Percentiles rank a stretch among this genome's conserved stretches.
phyloP scores from a whole-genome alignment of 2,113 vertebrate species.

The Centropus bengalensis region DNA sequence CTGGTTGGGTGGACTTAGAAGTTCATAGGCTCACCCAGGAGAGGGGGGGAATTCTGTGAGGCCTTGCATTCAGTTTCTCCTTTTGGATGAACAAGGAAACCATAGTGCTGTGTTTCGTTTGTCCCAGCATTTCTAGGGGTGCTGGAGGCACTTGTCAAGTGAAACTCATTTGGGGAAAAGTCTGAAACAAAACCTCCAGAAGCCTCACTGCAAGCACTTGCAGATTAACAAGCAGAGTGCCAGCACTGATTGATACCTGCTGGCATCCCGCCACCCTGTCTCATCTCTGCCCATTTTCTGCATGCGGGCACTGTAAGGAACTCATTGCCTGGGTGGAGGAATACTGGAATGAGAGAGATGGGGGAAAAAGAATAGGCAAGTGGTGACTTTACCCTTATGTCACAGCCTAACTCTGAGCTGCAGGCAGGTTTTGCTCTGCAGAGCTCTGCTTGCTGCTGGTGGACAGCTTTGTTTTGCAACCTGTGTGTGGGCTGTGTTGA shows the following conservation, averaged over 20 bases:
- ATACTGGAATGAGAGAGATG: not conserved
- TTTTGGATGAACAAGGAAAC: not conserved
- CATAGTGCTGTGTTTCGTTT: rapidly evolving
- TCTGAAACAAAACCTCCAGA: not conserved
- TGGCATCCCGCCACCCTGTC: not conserved
- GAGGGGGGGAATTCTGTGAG: not conserved
- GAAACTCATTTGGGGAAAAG: not conserved
- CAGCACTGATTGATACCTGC: conserved; percentile 18
- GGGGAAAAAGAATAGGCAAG: not conserved
- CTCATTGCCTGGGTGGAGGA: not conserved
- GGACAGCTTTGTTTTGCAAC: conserved; percentile 46
- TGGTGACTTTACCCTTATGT: not conserved
- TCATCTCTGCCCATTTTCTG: conserved; percentile 1
- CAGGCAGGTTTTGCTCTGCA: not conserved
- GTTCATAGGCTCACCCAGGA: not conserved
- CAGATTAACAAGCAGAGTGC: not conserved
- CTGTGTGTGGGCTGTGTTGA: conserved; percentile 13
- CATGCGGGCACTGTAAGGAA: not conserved
- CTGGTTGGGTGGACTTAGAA: not conserved
- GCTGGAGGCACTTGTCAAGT: not conserved
- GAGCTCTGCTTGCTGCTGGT: conserved; percentile 24
- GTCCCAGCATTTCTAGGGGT: not conserved
- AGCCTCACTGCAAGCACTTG: not conserved
- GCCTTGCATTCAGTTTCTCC: not conserved
- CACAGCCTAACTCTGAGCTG: not conserved